Conservation (phyloP, 1,140 invertebrate species). For the Drosophila oshimai region DNA sequence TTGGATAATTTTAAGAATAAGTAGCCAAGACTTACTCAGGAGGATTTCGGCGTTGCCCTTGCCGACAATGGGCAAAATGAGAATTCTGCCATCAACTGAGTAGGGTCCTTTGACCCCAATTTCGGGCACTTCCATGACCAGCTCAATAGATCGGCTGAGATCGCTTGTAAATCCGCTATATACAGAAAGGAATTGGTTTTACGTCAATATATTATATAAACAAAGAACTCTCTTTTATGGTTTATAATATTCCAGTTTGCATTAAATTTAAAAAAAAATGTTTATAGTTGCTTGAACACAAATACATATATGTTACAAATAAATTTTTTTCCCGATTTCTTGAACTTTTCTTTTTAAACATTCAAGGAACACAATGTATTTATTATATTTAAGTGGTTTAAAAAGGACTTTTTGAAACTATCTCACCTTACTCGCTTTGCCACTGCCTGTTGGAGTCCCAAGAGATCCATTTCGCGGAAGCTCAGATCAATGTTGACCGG, state of each 20-base stretch:
- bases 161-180: slow-evolving; percentile 52
- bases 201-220: not conserved
- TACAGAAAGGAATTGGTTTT: too few species aligned
- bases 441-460: slow-evolving; percentile 65
- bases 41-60: slow-evolving; percentile 75
- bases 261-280: not conserved
- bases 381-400: too few species aligned
- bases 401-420: too few species aligned
- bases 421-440: slow-evolving; percentile 48
- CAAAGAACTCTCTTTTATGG: too few species aligned
- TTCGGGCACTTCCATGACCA: slow-evolving; percentile 41
- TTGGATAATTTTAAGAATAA: not conserved
- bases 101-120: slow-evolving; percentile 83
- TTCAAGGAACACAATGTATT: too few species aligned
- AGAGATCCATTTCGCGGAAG: slow-evolving; percentile 80
- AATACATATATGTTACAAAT: not conserved
- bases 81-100: slow-evolving; percentile 83
- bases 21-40: slow-evolving; percentile 27
- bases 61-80: slow-evolving; percentile 85
- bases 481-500: slow-evolving; percentile 65
- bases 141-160: slow-evolving; percentile 17
- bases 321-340: too few species aligned
- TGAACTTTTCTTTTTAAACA: too few species aligned
- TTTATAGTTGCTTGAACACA: too few species aligned
- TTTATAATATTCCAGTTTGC: too few species aligned